Evolutionary conservation across 2,113 vertebrate genomes (phyloP), one percentile per base, ranked within the genome.

Genomic region (Nestor notabilis): DNA sequence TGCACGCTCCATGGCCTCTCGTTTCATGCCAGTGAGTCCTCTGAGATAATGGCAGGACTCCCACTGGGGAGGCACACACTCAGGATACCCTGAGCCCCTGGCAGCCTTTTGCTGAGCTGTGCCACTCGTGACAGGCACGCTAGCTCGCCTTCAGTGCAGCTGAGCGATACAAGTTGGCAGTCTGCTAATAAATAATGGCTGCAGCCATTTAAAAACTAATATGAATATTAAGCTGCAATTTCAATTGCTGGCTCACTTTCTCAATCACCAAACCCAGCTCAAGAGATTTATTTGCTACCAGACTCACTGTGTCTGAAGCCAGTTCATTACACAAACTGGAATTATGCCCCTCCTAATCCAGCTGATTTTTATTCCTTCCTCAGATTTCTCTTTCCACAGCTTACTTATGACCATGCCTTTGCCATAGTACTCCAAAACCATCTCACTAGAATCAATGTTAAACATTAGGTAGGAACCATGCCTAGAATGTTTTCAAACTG

Each of bases 11-110:
- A 0, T 6, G 33, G n/a, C 28, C 31, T 5, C 10, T 31, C 33
- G 5, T 27, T 68, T 50, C 31, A 27, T 2, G 1, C 35, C 33
- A 4, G 24, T 8, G 18, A 2, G 2, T 41, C 66, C 56, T 56
- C 10, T 47, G 61, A 27, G 47, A 12, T 5, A 65, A 28, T 0
- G 8, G 68, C 35, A 69, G 53, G 80, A 49, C 2, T 15, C 33
- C 43, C 31, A 8, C 11, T 1, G 8, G 46, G 55, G 9, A 70
- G 6, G 28, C 64, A 2, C 2, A 58, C 29, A 4, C 52, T 85
- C 17, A 8, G 50, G 58, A 5, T 2, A 37, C 19, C n/a, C 17
- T 0, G 0, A 75, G 60, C 8, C n/a, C 24, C 27, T 0, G 0
- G 6, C 29, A 77, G 49, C 29, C 44, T 47, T 89, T 33, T 49